Evolutionary conservation across 30 jellyfish, hydroid and myxozoan species (phyloP).

Genomic region (Hydra vulgaris): DNA sequence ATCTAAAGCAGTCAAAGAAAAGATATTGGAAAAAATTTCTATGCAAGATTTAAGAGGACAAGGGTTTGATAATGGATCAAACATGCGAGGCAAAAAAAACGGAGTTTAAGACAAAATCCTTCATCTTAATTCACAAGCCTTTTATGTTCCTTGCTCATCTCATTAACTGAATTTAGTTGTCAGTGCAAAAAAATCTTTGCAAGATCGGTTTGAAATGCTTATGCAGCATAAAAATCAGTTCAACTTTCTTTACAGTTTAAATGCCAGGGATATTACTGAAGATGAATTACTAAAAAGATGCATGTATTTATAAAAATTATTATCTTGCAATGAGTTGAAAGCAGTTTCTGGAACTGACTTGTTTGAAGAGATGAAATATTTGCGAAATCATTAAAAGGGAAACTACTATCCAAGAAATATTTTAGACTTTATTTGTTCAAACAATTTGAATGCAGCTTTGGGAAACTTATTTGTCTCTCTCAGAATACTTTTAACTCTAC

Average conservation of each 20-base stretch:
- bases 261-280: not conserved
- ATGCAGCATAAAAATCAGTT: not conserved
- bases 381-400: not conserved
- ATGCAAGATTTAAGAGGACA: too few relatives aligned
- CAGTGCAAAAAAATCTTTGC: not conserved
- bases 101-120: too few relatives aligned
- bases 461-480: not conserved
- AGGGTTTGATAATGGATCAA: too few relatives aligned
- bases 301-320: not conserved
- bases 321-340: not conserved
- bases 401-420: not conserved
- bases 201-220: not conserved
- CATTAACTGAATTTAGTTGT: not conserved
- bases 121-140: not conserved
- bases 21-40: too few relatives aligned
- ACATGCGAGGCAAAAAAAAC: too few relatives aligned
- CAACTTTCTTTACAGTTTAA: not conserved
- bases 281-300: not conserved
- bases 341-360: not conserved
- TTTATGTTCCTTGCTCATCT: not conserved
- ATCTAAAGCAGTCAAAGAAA: too few relatives aligned
- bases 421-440: not conserved
- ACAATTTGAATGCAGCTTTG: not conserved
- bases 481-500: not conserved
- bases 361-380: not conserved